These are phyloP conservation scores for Carabus problematicus DNA, from an alignment of 2,888 invertebrate species.

Conservation along the genomic window DNA sequence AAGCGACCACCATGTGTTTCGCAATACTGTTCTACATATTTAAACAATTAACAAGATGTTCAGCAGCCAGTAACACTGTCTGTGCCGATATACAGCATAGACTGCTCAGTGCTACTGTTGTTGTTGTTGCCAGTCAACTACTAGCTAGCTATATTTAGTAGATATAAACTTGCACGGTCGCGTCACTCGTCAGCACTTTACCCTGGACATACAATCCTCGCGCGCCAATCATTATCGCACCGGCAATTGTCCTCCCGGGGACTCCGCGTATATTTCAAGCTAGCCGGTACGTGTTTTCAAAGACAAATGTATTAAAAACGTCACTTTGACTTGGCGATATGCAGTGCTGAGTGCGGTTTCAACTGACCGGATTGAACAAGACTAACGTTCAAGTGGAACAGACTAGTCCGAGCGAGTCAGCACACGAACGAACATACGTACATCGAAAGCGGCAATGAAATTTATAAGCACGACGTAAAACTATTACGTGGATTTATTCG, in stretches of 20 bases:
- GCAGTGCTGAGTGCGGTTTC: too few species aligned
- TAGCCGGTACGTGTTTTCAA: neutral
- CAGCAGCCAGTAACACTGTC: conserved; percentile 3
- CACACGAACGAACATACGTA: too few species aligned
- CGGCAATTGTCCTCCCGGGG: conserved; percentile 12
- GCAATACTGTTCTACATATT: conserved; percentile 22
- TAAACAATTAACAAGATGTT: conserved; percentile 17
- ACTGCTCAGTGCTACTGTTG: too few species aligned
- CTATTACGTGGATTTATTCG: too few species aligned
- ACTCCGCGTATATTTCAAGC: conserved; percentile 8
- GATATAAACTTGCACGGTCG: neutral
- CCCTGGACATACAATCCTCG: conserved; percentile 5
- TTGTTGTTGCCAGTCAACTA: too few species aligned
- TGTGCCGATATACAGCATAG: neutral
- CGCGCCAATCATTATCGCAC: conserved; percentile 8
- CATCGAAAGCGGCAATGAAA: too few species aligned
- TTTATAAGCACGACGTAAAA: too few species aligned
- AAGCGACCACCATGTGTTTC: conserved; percentile 11
- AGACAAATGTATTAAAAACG: too few species aligned
- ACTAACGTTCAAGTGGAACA: too few species aligned
- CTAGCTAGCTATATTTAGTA: neutral
- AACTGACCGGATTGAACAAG: too few species aligned
- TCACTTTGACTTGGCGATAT: too few species aligned
- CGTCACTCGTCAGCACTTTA: conserved; percentile 5
- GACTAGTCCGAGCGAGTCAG: too few species aligned